phyloP scores from a whole-genome alignment of 35 echinoderm and acorn worm species.

The Stichopus chloronotus region DNA sequence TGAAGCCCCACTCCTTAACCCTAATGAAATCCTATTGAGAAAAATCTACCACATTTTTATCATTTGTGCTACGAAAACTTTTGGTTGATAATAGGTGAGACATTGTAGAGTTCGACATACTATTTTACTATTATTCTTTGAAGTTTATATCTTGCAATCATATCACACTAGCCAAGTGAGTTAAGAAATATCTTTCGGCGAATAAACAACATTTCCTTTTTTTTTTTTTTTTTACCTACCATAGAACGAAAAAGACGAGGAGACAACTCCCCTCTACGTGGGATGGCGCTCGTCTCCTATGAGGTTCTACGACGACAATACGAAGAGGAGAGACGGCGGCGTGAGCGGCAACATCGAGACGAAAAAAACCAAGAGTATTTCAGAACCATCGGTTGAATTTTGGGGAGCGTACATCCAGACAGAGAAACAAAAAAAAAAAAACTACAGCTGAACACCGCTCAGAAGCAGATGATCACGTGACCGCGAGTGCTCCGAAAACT shows the following conservation, averaged over 20 bases:
- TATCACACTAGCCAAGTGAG: no score
- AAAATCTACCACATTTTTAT: no score
- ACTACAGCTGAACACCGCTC: neutral
- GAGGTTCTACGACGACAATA: constrained; percentile 40
- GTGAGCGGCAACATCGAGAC: neutral
- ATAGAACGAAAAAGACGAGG: neutral
- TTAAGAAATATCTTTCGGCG: no score
- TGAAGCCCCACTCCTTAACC: no score
- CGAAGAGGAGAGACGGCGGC: constrained; percentile 12
- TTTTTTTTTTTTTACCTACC: neutral
- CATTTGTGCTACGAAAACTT: no score
- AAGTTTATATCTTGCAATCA: no score
- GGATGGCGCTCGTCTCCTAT: constrained; percentile 39
- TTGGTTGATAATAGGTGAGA: no score
- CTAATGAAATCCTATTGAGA: no score
- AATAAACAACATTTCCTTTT: no score
- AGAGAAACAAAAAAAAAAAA: no score
- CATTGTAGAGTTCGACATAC: no score
- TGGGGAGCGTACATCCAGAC: neutral
- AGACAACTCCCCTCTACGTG: neutral
- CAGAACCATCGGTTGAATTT: neutral
- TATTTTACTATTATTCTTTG: no score
- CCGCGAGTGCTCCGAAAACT: neutral
- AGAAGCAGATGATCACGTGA: neutral
- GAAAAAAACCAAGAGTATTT: constrained; percentile 4